A percentile compares a stretch with the other conserved stretches of the same genome.
phyloP scores from a whole-genome alignment of 53 echinoderm and acorn worm species.

The Paracentrotus lividus region DNA sequence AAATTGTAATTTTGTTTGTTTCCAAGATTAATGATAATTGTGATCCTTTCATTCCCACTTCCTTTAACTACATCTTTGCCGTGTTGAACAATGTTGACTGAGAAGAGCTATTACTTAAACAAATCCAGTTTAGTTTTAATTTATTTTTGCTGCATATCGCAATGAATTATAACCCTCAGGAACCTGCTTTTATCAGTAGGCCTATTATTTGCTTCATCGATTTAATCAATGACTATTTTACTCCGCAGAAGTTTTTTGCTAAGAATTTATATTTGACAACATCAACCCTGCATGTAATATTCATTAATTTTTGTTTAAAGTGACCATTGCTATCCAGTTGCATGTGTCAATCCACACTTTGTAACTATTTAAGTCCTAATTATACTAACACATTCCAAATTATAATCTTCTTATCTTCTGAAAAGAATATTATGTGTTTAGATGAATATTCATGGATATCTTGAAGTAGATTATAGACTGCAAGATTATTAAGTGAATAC shows the following conservation, averaged over 20 bases:
- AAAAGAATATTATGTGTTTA: neutral
- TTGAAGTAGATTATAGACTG: neutral
- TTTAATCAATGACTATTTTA: neutral
- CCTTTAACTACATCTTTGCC: too few relatives aligned
- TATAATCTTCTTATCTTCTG: neutral
- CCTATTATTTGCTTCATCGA: neutral
- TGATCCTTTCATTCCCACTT: too few relatives aligned
- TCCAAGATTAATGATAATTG: too few relatives aligned
- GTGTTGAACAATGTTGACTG: too few relatives aligned
- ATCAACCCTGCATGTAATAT: slow-evolving; percentile 6
- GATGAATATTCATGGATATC: neutral
- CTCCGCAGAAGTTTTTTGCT: neutral
- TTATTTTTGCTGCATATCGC: too few relatives aligned
- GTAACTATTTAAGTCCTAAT: neutral
- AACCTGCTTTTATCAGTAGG: too few relatives aligned
- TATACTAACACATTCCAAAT: neutral
- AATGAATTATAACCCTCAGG: too few relatives aligned
- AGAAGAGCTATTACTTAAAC: too few relatives aligned
- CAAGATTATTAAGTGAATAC: neutral
- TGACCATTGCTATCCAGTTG: neutral
- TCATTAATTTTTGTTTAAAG: neutral
- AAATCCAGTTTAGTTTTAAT: too few relatives aligned
- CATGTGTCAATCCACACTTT: neutral
- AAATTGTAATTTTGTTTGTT: too few relatives aligned
- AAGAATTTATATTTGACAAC: neutral